Base-by-base conservation (phyloP, 2,113 vertebrate genomes). In the Planiliza haematocheilus region DNA sequence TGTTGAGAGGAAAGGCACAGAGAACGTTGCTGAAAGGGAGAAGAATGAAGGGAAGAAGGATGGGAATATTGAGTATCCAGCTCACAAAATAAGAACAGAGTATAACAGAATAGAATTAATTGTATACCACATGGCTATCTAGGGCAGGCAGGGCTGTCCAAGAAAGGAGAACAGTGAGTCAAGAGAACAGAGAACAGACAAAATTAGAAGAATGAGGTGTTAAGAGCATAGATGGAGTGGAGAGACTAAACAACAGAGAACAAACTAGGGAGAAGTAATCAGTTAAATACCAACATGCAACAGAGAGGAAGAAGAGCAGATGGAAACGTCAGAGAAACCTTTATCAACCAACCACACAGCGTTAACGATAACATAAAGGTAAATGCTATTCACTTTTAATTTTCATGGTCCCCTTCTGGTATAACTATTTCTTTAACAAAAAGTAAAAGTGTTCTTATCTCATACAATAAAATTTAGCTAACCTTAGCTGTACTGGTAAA, bases 311-410 rank as follows among this genome's bases (percentile, higher is more conserved):
- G 34, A 38, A 41, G 30, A 41, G 64, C 18, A 79, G 49, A 83
- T 79, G 65, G 62, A 64, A 30, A 57, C 57, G 50, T 48, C 62
- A 80, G 66, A 38, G 11, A 55, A 53, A 41, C 50, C 48, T n/a
- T 20, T 7, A 39, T 50, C 45, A 66, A 38, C 61, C 41, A 17
- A 48, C 13, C 69, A 63, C 63, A 59, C 17, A 41, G 10, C 13
- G 13, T 18, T 43, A 21, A 52, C 41, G n/a, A n/a, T n/a, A n/a
- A n/a, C n/a, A n/a, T n/a, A n/a, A n/a, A n/a, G n/a, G n/a, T n/a
- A n/a, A n/a, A n/a, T n/a, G n/a, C n/a, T n/a, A n/a, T n/a, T n/a
- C n/a, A n/a, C n/a, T n/a, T n/a, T n/a, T n/a, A n/a, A n/a, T n/a
- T n/a, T n/a, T n/a, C n/a, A n/a, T n/a, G n/a, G n/a, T n/a, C n/a